A percentile compares a stretch with the other conserved stretches of the same genome.
phyloP scores from a whole-genome alignment of 2,797 vertebrate species.

The Echeneis naucrates region DNA sequence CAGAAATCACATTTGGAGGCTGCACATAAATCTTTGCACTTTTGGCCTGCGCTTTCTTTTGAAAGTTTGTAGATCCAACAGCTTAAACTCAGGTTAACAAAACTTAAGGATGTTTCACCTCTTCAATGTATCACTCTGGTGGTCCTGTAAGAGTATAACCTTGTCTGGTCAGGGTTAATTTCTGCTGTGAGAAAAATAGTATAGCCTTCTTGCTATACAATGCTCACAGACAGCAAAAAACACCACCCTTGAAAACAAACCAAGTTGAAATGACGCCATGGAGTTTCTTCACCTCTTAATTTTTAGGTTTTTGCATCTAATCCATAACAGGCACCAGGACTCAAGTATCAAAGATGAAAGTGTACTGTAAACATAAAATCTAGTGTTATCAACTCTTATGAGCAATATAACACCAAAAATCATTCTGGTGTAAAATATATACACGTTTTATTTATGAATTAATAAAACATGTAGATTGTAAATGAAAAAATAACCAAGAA shows the following conservation, averaged over 20 bases:
- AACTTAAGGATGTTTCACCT: background rate
- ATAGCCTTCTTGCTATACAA: slow-evolving; percentile 28
- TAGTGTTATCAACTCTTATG: slow-evolving; percentile 9
- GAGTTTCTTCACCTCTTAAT: slow-evolving; percentile 4
- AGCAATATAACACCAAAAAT: slow-evolving; percentile 9
- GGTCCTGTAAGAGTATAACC: slow-evolving; percentile 17
- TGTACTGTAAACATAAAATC: background rate
- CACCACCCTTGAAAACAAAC: slow-evolving; percentile 24
- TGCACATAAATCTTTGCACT: background rate
- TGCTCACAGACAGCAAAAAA: slow-evolving; percentile 23
- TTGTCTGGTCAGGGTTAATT: slow-evolving; percentile 24
- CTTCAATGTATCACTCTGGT: slow-evolving; percentile 11
- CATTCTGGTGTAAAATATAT: slow-evolving; percentile 52
- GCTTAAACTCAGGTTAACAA: background rate
- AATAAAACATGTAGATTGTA: slow-evolving; percentile 53
- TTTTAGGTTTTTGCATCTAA: slow-evolving; percentile 16
- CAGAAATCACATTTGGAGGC: background rate
- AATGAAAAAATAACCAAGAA: slow-evolving; percentile 50
- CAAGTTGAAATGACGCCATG: slow-evolving; percentile 32
- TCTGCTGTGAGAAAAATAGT: slow-evolving; percentile 27
- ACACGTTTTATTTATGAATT: slow-evolving; percentile 65
- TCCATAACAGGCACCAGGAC: slow-evolving; percentile 17
- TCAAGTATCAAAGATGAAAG: background rate
- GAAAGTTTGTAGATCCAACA: background rate
- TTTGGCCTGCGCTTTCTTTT: background rate